Conservation (phyloP, 2,797 vertebrate genomes). For the Falco cherrug region DNA sequence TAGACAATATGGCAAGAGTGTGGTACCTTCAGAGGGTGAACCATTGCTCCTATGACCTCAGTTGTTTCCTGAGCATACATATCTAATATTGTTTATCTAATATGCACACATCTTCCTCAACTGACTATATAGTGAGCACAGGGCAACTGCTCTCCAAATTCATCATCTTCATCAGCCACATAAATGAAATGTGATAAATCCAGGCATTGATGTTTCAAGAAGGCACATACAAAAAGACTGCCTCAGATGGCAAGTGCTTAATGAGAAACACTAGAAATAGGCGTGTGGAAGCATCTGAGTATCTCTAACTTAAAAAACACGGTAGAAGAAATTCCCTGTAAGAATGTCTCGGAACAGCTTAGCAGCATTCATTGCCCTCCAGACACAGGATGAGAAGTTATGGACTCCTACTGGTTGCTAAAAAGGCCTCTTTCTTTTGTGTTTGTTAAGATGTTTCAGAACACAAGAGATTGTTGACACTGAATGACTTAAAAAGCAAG, state of each 20-base stretch:
- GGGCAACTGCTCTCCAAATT: not conserved
- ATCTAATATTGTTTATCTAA: not conserved
- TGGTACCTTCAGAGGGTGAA: not conserved
- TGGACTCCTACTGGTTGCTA: rapidly evolving
- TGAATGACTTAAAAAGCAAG: not conserved
- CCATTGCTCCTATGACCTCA: not conserved
- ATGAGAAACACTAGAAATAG: not conserved
- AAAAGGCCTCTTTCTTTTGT: not conserved
- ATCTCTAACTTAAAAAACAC: not conserved
- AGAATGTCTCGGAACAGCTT: not conserved
- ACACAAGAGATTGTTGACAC: not conserved
- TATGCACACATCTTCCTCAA: not conserved
- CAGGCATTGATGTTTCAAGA: not conserved
- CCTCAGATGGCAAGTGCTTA: not conserved
- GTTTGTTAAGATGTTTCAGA: not conserved
- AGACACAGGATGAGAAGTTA: not conserved
- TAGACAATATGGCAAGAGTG: rapidly evolving
- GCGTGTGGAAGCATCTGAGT: not conserved
- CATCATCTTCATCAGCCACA: not conserved
- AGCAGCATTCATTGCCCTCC: not conserved
- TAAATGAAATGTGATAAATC: not conserved
- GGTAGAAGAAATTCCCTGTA: not conserved
- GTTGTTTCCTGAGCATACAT: not conserved
- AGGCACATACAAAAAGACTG: not conserved
- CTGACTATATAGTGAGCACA: not conserved